Percentiles rank a stretch among this genome's conserved stretches.
Conservation (phyloP, 2,797 vertebrate genomes). For the Sebastes hopkinsi region DNA sequence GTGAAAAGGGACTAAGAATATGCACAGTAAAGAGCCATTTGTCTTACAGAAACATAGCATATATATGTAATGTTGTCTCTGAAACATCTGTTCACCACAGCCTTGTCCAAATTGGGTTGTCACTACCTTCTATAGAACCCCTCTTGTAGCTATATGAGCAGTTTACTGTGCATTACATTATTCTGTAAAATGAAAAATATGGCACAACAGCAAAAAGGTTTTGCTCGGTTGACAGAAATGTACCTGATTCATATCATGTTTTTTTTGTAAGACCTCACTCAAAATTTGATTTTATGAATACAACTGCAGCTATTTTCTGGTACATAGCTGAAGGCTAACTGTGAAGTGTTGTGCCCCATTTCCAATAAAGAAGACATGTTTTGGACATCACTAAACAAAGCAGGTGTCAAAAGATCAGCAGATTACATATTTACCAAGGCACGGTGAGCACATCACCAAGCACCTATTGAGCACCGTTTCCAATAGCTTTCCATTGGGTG, state of each 20-base stretch:
- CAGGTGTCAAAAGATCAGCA: not conserved
- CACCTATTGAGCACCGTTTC: not conserved
- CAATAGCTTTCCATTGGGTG: not conserved
- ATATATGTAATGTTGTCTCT: not conserved
- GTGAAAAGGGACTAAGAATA: no score
- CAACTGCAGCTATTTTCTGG: not conserved
- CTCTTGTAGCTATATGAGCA: not conserved
- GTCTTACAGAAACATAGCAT: not conserved
- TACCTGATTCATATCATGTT: not conserved
- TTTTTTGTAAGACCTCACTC: not conserved
- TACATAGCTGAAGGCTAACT: not conserved
- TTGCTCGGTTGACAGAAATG: not conserved
- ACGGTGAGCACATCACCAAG: not conserved
- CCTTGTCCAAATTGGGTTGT: not conserved
- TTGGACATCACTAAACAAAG: not conserved
- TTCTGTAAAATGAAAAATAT: not conserved
- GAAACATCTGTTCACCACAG: not conserved
- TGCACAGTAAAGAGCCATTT: not conserved
- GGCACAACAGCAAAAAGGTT: not conserved
- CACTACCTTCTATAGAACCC: not conserved
- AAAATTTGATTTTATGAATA: not conserved
- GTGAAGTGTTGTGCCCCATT: not conserved
- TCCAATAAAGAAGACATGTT: not conserved
- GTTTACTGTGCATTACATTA: not conserved
- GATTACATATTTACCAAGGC: constrained; percentile 2